These are phyloP conservation scores for Clarias fuscus DNA, from an alignment of 2,797 vertebrate genomes.

Conservation along the genomic window DNA sequence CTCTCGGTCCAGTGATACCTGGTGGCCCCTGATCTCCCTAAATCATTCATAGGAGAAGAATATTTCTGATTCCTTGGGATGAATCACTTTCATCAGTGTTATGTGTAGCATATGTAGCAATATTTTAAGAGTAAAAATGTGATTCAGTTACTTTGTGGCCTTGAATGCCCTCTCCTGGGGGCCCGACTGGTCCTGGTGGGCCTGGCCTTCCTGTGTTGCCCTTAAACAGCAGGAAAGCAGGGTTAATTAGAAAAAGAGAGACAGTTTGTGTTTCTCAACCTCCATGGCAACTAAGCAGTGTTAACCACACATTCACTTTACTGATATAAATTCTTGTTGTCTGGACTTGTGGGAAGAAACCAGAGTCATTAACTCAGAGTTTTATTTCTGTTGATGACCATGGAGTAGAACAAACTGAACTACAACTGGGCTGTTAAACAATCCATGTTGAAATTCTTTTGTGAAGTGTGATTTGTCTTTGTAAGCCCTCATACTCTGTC, in stretches of 20 bases:
- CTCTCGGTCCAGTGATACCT: constrained; percentile 87
- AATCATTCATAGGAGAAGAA: constrained; percentile 36
- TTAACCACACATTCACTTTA: constrained; percentile 18
- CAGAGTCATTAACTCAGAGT: neutral
- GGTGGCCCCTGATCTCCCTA: constrained; percentile 87
- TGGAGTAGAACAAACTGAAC: neutral
- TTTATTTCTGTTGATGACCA: constrained; percentile 16
- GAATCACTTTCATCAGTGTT: neutral
- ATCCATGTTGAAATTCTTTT: neutral
- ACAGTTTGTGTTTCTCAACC: constrained; percentile 15
- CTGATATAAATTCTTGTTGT: neutral
- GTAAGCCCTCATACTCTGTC: neutral
- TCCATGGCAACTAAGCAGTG: constrained; percentile 32
- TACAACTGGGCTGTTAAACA: neutral
- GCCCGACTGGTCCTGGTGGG: constrained; percentile 76
- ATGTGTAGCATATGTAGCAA: neutral
- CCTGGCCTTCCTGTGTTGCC: constrained; percentile 82
- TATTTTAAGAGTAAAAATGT: constrained; percentile 6
- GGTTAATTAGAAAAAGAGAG: constrained; percentile 30
- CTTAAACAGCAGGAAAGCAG: constrained; percentile 66
- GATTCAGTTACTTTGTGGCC: constrained; percentile 82
- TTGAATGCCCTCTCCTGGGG: constrained; percentile 85
- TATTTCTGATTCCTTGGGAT: neutral
- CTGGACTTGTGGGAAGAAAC: neutral
- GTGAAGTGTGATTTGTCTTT: neutral